Evolutionary conservation across 2,113 vertebrate genomes (phyloP), one percentile per base, ranked within the genome.

Genomic region (Galeopterus variegatus): DNA sequence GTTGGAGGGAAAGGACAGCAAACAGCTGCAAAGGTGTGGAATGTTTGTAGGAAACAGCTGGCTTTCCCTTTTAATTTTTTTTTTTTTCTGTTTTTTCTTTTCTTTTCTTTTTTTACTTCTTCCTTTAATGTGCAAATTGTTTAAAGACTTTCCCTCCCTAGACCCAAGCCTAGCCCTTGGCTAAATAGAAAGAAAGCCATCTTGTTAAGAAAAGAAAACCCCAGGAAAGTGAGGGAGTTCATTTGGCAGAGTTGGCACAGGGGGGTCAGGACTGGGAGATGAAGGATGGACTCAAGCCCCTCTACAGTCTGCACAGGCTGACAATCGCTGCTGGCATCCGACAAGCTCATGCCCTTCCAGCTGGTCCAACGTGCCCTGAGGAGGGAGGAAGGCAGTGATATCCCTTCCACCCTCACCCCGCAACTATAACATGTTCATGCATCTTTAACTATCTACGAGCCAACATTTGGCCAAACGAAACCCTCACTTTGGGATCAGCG

Each of bases 51-150:
- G 94, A 95, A 97, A 85, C 92, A 92, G 76, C 85, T 94, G 73
- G 19, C 41, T 93, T 52, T 41, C 67, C 31, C 56, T 76, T 52
- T 21, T 9, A 17, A 23, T 6, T 69, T 17, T 52, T 85, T 88
- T 33, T 10, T 6, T 24, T 79, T 90, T 26, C 26, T 41, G 41
- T 3, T 41, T 41, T 41, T 41, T 41, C 41, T 41, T n/a, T n/a
- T n/a, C n/a, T n/a, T n/a, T 41, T 41, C 41, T 41, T 41, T 41
- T 4, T 41, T 41, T 17, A 87, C 64, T 80, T 91, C 85, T 54
- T 95, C 41, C 21, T 97, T 95, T 96, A 75, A 90, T 77, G 50
- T 88, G 75, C 18, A 76, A 94, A 70, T 70, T 93, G 56, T 81
- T 88, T 50, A 41, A 90, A 95, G 24, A 48, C 24, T 33, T 96